Percentiles rank a stretch among this genome's conserved stretches.
Evolutionary conservation across 2,888 invertebrate genomes (phyloP).

Genomic region (Lepidochrysops patricia): DNA sequence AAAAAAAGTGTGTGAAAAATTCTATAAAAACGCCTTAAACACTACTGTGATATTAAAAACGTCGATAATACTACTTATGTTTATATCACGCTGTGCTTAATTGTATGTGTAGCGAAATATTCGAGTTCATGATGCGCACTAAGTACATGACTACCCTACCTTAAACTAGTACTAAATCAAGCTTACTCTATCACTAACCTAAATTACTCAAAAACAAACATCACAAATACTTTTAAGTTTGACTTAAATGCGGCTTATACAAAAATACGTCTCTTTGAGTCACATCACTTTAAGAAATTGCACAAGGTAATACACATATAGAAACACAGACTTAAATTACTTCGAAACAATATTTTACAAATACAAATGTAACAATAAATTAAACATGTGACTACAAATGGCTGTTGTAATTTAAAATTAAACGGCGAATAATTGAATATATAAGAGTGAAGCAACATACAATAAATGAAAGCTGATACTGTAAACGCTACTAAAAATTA

Average conservation of each 20-base stretch:
- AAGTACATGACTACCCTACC: neutral
- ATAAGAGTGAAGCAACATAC: neutral
- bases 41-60: slow-evolving; percentile 2
- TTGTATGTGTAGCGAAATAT: slow-evolving; percentile 7
- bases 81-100: slow-evolving; percentile 15
- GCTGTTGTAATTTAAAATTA: neutral
- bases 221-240: slow-evolving; percentile 13
- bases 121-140: neutral
- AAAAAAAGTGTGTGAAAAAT: neutral
- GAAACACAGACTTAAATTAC: neutral
- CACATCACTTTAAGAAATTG: slow-evolving; percentile 6
- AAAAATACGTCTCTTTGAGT: slow-evolving; percentile 12
- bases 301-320: neutral
- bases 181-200: slow-evolving; percentile 13
- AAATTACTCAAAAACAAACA: slow-evolving; percentile 9
- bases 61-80: slow-evolving; percentile 2
- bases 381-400: neutral
- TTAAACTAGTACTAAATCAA: neutral
- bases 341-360: neutral
- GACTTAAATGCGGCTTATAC: slow-evolving; percentile 11
- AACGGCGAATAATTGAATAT: neutral
- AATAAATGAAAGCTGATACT: neutral
- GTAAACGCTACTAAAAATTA: neutral
- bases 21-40: neutral
- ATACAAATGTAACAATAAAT: neutral